Conservation (phyloP, 2,797 vertebrate genomes). For the Xenops minutus region DNA sequence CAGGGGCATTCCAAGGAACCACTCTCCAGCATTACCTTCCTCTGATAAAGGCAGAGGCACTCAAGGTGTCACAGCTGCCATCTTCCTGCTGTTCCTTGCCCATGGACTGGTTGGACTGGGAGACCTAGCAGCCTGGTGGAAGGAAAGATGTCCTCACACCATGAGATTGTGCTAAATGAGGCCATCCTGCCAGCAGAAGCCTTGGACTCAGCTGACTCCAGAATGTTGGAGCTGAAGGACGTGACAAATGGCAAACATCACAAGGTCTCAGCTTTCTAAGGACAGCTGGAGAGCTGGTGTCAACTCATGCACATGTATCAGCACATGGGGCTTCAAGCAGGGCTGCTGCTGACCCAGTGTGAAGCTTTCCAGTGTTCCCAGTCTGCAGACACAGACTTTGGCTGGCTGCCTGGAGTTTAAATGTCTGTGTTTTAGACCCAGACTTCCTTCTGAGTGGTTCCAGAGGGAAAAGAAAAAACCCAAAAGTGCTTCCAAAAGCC, state of each 20-base stretch:
- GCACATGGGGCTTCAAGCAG: neutral
- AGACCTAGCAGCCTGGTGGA: neutral
- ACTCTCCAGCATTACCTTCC: neutral
- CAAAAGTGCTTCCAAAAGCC: neutral
- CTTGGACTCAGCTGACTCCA: neutral
- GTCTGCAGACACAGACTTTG: neutral
- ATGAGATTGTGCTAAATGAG: neutral
- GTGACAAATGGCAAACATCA: neutral
- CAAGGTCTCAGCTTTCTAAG: neutral
- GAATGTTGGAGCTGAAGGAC: neutral
- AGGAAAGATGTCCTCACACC: neutral
- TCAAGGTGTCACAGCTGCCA: neutral
- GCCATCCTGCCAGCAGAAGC: neutral
- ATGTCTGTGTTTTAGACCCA: constrained; percentile 17
- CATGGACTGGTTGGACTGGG: neutral
- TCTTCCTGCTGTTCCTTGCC: neutral
- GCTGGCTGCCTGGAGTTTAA: neutral
- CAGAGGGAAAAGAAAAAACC: neutral
- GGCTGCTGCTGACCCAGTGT: neutral
- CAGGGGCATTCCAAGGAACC: neutral
- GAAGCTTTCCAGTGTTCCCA: neutral
- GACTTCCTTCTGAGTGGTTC: constrained; percentile 7
- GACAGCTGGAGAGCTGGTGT: neutral
- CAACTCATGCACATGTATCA: neutral
- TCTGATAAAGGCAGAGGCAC: neutral